Conservation (phyloP, 2,888 invertebrate species). For the Andrena haemorrhoa region DNA sequence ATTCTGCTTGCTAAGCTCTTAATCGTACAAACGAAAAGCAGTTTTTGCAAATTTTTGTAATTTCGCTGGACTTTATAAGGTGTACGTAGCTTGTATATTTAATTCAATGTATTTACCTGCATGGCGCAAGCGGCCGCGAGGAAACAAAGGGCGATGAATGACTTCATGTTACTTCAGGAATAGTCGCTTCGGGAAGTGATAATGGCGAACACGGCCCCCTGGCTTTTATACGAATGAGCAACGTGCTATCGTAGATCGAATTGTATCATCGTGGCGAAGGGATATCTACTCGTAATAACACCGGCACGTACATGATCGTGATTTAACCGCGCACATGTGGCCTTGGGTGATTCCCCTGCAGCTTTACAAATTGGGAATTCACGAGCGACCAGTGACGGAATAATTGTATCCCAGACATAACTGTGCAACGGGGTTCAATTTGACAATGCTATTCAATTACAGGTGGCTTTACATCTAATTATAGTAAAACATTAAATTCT, state of each 20-base stretch:
- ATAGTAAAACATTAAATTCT: too few relatives aligned
- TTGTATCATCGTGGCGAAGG: background rate
- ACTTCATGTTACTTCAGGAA: conserved; percentile 26
- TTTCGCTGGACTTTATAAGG: too few relatives aligned
- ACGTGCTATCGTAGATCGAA: background rate
- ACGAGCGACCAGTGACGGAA: background rate
- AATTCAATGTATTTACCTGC: conserved; percentile 32
- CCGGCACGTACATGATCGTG: background rate
- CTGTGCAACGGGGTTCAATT: background rate
- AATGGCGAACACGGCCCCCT: background rate
- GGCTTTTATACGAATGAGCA: conserved; percentile 10
- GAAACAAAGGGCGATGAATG: conserved; percentile 7
- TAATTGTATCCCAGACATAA: background rate
- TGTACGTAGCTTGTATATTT: background rate
- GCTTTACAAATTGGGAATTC: background rate
- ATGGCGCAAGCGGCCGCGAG: conserved; percentile 23
- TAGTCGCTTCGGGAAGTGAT: conserved; percentile 14
- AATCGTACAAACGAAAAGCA: too few relatives aligned
- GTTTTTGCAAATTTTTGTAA: too few relatives aligned
- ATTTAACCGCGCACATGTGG: background rate
- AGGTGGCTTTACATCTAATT: too few relatives aligned
- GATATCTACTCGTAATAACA: conserved; percentile 11
- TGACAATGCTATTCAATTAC: too few relatives aligned
- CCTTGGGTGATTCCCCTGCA: conserved; percentile 12
- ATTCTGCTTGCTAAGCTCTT: too few relatives aligned